Percentiles rank a stretch among this genome's conserved stretches.
phyloP scores from a whole-genome alignment of 2,888 invertebrate species.

The Drosophila demipolita region DNA sequence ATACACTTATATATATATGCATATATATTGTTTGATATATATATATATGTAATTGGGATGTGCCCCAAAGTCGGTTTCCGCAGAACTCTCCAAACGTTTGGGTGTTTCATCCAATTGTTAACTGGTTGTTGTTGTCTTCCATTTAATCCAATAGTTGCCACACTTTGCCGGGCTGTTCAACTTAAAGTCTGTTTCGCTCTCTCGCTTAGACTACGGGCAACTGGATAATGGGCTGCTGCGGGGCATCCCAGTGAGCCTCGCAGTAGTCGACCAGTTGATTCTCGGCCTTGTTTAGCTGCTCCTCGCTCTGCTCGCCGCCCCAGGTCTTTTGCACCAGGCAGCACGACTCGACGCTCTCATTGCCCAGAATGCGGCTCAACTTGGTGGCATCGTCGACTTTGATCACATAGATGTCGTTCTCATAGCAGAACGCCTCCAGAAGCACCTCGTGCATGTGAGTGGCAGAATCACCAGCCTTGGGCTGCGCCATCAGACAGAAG shows the following conservation, averaged over 20 bases:
- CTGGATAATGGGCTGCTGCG: conserved; percentile 88
- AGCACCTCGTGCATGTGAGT: conserved; percentile 92
- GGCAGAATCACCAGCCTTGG: conserved; percentile 89
- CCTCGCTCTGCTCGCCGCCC: conserved; percentile 84
- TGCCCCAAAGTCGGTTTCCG: conserved; percentile 70
- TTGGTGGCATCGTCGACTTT: conserved; percentile 88
- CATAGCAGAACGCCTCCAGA: conserved; percentile 91
- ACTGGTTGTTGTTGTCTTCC: conserved; percentile 50
- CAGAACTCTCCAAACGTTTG: conserved; percentile 79
- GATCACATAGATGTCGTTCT: conserved; percentile 91
- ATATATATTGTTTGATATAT: conserved; percentile 28
- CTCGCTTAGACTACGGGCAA: conserved; percentile 87
- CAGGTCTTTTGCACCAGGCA: conserved; percentile 84
- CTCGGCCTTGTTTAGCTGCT: conserved; percentile 87
- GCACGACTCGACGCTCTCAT: conserved; percentile 86
- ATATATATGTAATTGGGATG: conserved; percentile 40
- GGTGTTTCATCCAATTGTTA: conserved; percentile 64
- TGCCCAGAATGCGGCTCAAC: conserved; percentile 85
- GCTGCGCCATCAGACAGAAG: conserved; percentile 89
- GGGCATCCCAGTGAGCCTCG: conserved; percentile 88
- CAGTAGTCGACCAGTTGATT: conserved; percentile 89
- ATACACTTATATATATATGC: conserved; percentile 55
- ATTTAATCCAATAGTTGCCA: conserved; percentile 62
- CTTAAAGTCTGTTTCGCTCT: conserved; percentile 30
- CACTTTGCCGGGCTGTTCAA: conserved; percentile 70